phyloP scores from a whole-genome alignment of 2,113 vertebrate genomes.

The Serinus canaria region DNA sequence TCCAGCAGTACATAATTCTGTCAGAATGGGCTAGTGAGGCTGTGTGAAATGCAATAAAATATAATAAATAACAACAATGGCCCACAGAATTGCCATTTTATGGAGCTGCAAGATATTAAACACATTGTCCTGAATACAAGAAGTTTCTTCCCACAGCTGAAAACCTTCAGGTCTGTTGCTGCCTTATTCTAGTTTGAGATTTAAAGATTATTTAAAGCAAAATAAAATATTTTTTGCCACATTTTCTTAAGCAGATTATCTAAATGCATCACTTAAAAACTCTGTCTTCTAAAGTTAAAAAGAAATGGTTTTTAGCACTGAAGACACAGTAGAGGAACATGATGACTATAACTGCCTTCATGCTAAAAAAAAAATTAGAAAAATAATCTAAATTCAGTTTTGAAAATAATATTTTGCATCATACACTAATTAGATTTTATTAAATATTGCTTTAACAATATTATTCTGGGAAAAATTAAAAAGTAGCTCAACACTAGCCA shows the following conservation, averaged over 20 bases:
- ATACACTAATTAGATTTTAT: not conserved
- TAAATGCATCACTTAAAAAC: not conserved
- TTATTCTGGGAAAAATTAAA: not conserved
- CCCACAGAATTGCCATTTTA: not conserved
- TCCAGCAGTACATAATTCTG: not conserved
- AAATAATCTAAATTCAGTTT: slow-evolving; percentile 25
- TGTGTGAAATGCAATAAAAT: slow-evolving; percentile 13
- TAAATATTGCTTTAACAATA: slow-evolving; percentile 35
- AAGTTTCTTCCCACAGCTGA: not conserved
- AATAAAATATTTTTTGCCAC: not conserved
- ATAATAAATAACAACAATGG: not conserved
- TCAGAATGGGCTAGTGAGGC: not conserved
- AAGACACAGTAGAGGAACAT: not conserved
- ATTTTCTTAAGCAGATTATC: not conserved
- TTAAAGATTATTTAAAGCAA: not conserved
- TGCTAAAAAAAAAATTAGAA: not conserved
- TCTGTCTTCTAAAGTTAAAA: not conserved
- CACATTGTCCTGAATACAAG: not conserved
- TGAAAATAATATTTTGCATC: slow-evolving; percentile 1
- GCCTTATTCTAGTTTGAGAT: not conserved
- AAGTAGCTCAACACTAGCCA: slow-evolving; percentile 3
- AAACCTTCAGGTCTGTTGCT: not conserved
- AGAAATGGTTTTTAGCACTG: not conserved
- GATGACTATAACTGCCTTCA: not conserved
- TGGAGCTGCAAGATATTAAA: not conserved